phyloP scores from a whole-genome alignment of 2,888 invertebrate species.

The Drosophila cognata region DNA sequence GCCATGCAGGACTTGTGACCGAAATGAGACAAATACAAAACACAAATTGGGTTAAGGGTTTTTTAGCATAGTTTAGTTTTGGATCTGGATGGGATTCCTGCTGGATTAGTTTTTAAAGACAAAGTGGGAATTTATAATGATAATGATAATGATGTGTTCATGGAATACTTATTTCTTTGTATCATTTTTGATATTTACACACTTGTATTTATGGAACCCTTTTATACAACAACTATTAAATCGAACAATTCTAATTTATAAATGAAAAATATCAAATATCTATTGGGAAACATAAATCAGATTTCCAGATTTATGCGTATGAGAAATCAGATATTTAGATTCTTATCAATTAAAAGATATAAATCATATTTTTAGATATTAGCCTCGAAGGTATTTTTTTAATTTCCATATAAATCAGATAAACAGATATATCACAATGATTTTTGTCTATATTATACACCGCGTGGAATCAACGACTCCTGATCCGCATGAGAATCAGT shows the following conservation, averaged over 20 bases:
- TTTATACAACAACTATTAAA: slow-evolving; percentile 18
- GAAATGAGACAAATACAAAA: neutral
- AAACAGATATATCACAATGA: neutral
- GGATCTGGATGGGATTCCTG: slow-evolving; percentile 2
- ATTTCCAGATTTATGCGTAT: neutral
- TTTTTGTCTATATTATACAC: neutral
- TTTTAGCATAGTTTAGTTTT: slow-evolving; percentile 30
- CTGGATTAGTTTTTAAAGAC: slow-evolving; percentile 4
- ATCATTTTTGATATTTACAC: slow-evolving; percentile 8
- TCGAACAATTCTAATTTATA: slow-evolving; percentile 20
- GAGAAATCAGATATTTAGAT: neutral
- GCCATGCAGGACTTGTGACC: slow-evolving; percentile 90
- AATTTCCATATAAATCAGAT: neutral
- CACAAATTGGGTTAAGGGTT: slow-evolving; percentile 50
- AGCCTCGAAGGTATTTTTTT: neutral
- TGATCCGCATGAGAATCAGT: slow-evolving; percentile 90
- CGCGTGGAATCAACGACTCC: slow-evolving; percentile 37
- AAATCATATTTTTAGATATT: neutral
- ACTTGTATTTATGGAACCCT: slow-evolving; percentile 14
- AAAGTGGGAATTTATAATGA: slow-evolving; percentile 9
- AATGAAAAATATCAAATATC: neutral
- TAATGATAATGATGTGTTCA: slow-evolving; percentile 7
- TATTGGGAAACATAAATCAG: neutral
- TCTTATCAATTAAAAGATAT: neutral
- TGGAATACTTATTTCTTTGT: slow-evolving; percentile 14